These are phyloP conservation scores for Chionoecetes opilio DNA, from an alignment of 1,140 invertebrate genomes.

Conservation along the genomic window DNA sequence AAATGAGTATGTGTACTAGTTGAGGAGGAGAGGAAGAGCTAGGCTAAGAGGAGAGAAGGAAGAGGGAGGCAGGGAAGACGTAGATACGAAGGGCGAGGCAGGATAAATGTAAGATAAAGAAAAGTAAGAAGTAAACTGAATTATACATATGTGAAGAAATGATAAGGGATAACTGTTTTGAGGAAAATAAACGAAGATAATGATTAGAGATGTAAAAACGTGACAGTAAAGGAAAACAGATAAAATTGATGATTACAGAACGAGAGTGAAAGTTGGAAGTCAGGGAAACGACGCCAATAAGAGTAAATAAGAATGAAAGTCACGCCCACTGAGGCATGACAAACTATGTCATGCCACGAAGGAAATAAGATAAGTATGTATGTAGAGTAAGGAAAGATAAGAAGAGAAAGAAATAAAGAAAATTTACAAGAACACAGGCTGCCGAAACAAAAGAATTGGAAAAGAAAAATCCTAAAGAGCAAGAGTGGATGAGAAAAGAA, in stretches of 20 bases:
- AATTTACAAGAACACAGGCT: background rate
- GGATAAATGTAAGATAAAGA: background rate
- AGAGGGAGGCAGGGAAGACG: background rate
- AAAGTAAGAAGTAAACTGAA: too few relatives aligned
- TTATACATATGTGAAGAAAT: background rate
- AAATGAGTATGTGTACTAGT: background rate
- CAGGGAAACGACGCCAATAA: background rate
- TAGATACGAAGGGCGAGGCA: background rate
- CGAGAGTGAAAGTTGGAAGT: background rate
- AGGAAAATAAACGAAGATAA: background rate
- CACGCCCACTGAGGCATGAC: background rate
- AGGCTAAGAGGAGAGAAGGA: background rate
- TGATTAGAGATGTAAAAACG: background rate
- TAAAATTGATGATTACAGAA: background rate
- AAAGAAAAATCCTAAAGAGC: constrained; percentile 21
- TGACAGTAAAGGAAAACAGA: background rate
- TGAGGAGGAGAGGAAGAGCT: background rate
- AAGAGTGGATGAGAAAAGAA: constrained; percentile 20
- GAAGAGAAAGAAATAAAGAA: background rate
- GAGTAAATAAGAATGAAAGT: background rate
- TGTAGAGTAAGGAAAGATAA: constrained; percentile 29
- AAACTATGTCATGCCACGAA: background rate
- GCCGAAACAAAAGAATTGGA: constrained; percentile 15
- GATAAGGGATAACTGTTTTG: background rate
- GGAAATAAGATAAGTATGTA: too few relatives aligned